Evolutionary conservation across 2,797 vertebrate species (phyloP).

Genomic region (Danio aesculapii): DNA sequence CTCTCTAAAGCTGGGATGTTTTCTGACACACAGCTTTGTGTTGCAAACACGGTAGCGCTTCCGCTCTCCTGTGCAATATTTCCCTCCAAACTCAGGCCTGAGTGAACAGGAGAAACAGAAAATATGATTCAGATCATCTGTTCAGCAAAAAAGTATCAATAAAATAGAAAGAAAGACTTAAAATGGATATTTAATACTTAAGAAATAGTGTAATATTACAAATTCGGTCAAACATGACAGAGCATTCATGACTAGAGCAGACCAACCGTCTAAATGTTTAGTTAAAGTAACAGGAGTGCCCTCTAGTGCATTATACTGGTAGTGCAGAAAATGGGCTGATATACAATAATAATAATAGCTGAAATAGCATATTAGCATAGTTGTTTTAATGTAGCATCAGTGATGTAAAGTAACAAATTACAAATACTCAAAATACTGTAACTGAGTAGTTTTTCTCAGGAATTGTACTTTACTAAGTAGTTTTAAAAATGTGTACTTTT

Average conservation of each 20-base stretch:
- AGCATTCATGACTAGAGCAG: not conserved
- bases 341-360: not conserved
- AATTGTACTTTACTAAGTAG: no score
- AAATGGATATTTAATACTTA: not conserved
- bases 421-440: no score
- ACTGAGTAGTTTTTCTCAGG: no score
- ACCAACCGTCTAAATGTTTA: no score
- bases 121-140: not conserved
- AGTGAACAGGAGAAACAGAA: conserved; percentile 29
- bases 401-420: no score
- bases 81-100: conserved; percentile 95
- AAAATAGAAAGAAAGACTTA: not conserved
- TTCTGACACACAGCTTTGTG: conserved; percentile 80
- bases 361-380: not conserved
- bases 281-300: not conserved
- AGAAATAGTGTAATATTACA: not conserved
- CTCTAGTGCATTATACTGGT: not conserved
- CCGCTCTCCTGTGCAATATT: conserved; percentile 94
- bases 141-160: not conserved
- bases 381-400: not conserved
- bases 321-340: not conserved
- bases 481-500: no score
- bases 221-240: not conserved
- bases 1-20: conserved; percentile 88
- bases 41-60: conserved; percentile 94